Conservation (phyloP, 1,140 invertebrate genomes). For the Calycopis cecrops region DNA sequence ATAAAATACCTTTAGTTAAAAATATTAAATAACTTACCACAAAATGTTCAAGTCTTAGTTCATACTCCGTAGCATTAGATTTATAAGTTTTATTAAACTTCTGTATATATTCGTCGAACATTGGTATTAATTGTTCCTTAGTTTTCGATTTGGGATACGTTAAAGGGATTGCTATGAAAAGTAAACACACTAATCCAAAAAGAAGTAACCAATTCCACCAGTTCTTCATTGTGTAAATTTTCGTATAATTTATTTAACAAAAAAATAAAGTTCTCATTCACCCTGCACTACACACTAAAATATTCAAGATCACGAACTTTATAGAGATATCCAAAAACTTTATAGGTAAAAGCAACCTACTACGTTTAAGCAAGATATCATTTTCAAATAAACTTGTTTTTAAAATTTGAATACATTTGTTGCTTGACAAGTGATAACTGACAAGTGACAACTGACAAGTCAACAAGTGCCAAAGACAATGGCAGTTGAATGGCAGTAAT, state of each 20-base stretch:
- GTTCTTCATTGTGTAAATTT: slow-evolving; percentile 46
- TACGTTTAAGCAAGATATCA: too few species aligned
- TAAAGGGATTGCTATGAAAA: slow-evolving; percentile 56
- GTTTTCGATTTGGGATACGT: slow-evolving; percentile 30
- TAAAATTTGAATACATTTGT: too few species aligned
- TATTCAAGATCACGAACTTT: not conserved
- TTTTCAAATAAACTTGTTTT: too few species aligned
- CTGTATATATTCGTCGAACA: slow-evolving; percentile 78
- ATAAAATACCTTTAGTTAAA: not conserved
- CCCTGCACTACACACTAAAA: not conserved
- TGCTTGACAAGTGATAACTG: too few species aligned
- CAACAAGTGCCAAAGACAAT: too few species aligned
- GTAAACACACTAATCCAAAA: slow-evolving; percentile 47
- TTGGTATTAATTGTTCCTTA: slow-evolving; percentile 50
- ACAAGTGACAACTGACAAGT: too few species aligned
- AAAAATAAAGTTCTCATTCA: slow-evolving; percentile 17
- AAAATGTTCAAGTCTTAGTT: slow-evolving; percentile 78
- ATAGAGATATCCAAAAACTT: too few species aligned
- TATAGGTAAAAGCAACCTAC: too few species aligned
- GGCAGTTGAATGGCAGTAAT: too few species aligned
- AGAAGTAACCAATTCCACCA: slow-evolving; percentile 61
- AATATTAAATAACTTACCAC: slow-evolving; percentile 72
- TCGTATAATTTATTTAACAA: slow-evolving; percentile 19
- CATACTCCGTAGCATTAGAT: slow-evolving; percentile 75
- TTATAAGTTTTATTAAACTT: slow-evolving; percentile 83